A percentile compares a stretch with the other conserved stretches of the same genome.
phyloP scores from a whole-genome alignment of 2,888 invertebrate species.

The Brachyopa scutellaris region DNA sequence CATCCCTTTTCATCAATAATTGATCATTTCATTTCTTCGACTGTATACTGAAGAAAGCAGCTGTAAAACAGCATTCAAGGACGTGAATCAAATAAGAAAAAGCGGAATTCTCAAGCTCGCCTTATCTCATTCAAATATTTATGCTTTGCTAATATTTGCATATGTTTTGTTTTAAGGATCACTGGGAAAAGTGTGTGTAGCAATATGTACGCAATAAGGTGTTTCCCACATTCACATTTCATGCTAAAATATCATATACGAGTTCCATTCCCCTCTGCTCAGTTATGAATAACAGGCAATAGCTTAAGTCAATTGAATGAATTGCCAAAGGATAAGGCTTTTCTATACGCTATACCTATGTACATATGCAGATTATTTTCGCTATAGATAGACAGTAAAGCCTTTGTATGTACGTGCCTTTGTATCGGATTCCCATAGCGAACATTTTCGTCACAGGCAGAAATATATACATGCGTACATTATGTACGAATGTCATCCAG shows the following conservation, averaged over 20 bases:
- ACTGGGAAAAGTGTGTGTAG: background rate
- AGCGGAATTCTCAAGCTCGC: background rate
- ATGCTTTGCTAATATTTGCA: conserved; percentile 37
- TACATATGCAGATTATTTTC: no score
- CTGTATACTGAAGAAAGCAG: no score
- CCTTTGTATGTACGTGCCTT: background rate
- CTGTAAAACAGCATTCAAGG: conserved; percentile 1
- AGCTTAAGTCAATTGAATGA: conserved; percentile 30
- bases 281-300: conserved; percentile 40
- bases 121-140: conserved; percentile 18
- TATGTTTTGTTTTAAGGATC: conserved; percentile 19
- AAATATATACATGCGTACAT: no score
- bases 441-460: conserved; percentile 5
- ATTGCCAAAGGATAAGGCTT: conserved; percentile 29
- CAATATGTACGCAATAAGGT: conserved; percentile 17
- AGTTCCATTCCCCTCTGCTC: background rate
- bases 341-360: conserved; percentile 9
- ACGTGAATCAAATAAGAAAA: conserved; percentile 1
- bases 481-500: background rate
- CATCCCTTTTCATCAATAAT: conserved; percentile 24
- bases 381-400: background rate
- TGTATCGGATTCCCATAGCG: no score
- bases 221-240: conserved; percentile 29
- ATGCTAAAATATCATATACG: background rate
- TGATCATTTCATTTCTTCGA: conserved; percentile 7